phyloP scores from a whole-genome alignment of 2,797 vertebrate species.

The Bradypodion pumilum region DNA sequence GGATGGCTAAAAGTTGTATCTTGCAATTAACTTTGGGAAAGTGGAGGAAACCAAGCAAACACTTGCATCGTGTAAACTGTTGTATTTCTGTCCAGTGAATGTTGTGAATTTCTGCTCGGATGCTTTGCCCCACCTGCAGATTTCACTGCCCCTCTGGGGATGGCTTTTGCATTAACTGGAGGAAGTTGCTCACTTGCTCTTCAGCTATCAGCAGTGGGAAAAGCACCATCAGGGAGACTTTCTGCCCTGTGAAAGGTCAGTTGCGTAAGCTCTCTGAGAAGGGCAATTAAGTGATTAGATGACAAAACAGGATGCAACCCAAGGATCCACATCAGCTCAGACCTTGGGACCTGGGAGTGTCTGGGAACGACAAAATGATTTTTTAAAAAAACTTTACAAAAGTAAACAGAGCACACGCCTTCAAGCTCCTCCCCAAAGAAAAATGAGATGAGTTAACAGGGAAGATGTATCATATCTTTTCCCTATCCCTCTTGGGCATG shows the following conservation, averaged over 20 bases:
- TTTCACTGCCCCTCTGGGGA: slow-evolving; percentile 42
- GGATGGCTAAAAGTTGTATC: slow-evolving; percentile 27
- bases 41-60: background rate
- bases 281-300: slow-evolving; percentile 72
- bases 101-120: slow-evolving; percentile 18
- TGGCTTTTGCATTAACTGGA: slow-evolving; percentile 56
- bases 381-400: slow-evolving; percentile 55
- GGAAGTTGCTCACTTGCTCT: slow-evolving; percentile 61
- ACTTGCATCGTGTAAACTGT: background rate
- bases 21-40: slow-evolving; percentile 48
- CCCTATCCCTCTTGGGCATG: background rate
- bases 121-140: slow-evolving; percentile 49
- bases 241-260: slow-evolving; percentile 73
- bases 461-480: slow-evolving; percentile 36
- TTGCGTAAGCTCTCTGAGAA: slow-evolving; percentile 71
- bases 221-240: slow-evolving; percentile 56
- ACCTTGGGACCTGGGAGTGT: slow-evolving; percentile 73
- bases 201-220: slow-evolving; percentile 61
- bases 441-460: slow-evolving; percentile 64
- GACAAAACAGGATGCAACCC: slow-evolving; percentile 67
- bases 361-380: slow-evolving; percentile 68
- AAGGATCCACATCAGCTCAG: slow-evolving; percentile 65
- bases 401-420: slow-evolving; percentile 65
- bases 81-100: slow-evolving; percentile 3
- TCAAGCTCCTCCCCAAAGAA: slow-evolving; percentile 51